Percentiles rank a stretch among this genome's conserved stretches.
Evolutionary conservation across 2,797 vertebrate species (phyloP).

Genomic region (Fistularia commersonii): DNA sequence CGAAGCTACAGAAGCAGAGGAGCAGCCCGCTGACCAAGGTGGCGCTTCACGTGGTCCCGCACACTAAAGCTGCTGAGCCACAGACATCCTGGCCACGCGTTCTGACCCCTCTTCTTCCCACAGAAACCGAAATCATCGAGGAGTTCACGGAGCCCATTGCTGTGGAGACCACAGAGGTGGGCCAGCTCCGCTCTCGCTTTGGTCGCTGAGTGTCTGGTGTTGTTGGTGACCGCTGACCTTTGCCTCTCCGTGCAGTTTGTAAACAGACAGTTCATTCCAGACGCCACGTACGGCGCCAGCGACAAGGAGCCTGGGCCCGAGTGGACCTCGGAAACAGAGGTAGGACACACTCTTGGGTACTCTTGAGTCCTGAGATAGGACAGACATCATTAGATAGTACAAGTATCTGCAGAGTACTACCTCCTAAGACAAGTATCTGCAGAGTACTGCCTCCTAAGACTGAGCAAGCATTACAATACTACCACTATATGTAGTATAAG

Average conservation of each 20-base stretch:
- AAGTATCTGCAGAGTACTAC: too few species aligned
- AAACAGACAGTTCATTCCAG: slow-evolving; percentile 99
- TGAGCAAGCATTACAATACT: too few species aligned
- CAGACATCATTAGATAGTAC: too few species aligned
- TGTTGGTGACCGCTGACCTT: neutral
- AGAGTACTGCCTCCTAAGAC: too few species aligned
- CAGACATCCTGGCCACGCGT: too few species aligned
- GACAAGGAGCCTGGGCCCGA: slow-evolving; percentile 93
- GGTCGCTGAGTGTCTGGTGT: neutral
- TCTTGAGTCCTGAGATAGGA: too few species aligned
- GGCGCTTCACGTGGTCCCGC: slow-evolving; percentile 1
- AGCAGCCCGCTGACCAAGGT: slow-evolving; percentile 84
- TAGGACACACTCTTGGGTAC: slow-evolving; percentile 13
- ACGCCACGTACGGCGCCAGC: slow-evolving; percentile 86
- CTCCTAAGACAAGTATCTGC: too few species aligned
- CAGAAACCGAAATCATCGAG: slow-evolving; percentile 88
- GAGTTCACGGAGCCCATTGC: slow-evolving; percentile 89
- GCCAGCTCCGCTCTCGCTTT: slow-evolving; percentile 42
- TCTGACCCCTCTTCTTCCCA: slow-evolving; percentile 5
- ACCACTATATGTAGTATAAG: too few species aligned
- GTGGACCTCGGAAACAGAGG: slow-evolving; percentile 82
- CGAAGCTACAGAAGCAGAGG: slow-evolving; percentile 77
- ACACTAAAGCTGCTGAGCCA: slow-evolving; percentile 1
- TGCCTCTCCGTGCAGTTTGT: slow-evolving; percentile 80
- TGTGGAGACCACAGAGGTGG: slow-evolving; percentile 90